These are phyloP conservation scores for Florisuga fusca DNA, from an alignment of 2,797 vertebrate species.

Conservation along the genomic window DNA sequence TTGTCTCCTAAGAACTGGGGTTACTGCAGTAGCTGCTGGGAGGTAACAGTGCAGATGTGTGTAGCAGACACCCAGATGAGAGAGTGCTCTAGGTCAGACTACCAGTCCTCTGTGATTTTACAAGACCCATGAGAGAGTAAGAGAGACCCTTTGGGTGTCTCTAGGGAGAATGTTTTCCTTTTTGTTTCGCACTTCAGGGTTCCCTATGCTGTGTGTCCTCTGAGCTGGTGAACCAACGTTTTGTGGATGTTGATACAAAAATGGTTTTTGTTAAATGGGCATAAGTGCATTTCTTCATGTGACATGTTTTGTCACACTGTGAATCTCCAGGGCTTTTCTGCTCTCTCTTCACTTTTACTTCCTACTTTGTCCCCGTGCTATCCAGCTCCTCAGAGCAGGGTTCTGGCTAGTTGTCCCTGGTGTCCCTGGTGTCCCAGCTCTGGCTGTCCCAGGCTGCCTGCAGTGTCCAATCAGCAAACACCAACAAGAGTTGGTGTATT, in stretches of 20 bases:
- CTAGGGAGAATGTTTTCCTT: not conserved
- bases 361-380: not conserved
- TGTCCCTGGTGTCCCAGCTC: not conserved
- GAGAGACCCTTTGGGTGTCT: not conserved
- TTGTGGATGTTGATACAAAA: not conserved
- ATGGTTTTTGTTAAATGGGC: not conserved
- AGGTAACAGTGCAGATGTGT: not conserved
- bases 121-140: not conserved
- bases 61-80: not conserved
- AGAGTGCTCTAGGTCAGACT: not conserved
- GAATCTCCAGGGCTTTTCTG: constrained; percentile 7
- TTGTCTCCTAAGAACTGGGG: not conserved
- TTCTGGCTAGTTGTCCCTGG: constrained; percentile 6
- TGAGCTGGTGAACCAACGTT: not conserved
- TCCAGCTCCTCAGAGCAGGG: not conserved
- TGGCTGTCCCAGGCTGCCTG: not conserved
- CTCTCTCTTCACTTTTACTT: not conserved
- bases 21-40: not conserved
- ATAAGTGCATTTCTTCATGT: not conserved
- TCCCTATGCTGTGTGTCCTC: not conserved
- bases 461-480: not conserved
- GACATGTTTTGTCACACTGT: not conserved
- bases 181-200: not conserved
- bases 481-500: constrained; percentile 27
- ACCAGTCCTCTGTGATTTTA: not conserved